These are phyloP conservation scores for Helostoma temminkii DNA, from an alignment of 2,797 vertebrate genomes.

Conservation along the genomic window DNA sequence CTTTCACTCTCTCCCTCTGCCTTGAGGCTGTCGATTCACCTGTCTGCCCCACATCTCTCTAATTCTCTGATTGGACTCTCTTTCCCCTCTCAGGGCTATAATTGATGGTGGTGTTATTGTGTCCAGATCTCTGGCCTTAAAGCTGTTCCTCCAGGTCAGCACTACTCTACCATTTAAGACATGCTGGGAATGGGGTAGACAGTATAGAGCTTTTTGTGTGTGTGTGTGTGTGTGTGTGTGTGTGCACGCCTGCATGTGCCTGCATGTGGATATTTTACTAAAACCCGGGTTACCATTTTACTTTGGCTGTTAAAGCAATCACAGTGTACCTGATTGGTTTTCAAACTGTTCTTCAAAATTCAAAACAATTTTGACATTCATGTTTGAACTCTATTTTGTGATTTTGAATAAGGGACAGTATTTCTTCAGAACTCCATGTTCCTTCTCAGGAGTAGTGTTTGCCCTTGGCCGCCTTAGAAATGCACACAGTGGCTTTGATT, in stretches of 20 bases:
- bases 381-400: constrained; percentile 53
- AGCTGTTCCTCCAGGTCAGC: constrained; percentile 70
- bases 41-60: constrained; percentile 68
- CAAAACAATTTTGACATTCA: constrained; percentile 60
- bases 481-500: constrained; percentile 51
- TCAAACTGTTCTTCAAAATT: constrained; percentile 52
- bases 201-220: constrained; percentile 13
- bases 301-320: constrained; percentile 46
- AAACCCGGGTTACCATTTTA: constrained; percentile 44
- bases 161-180: constrained; percentile 56
- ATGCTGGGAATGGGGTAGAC: constrained; percentile 45
- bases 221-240: background rate
- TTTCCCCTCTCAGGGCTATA: constrained; percentile 64
- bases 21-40: constrained; percentile 72
- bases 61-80: constrained; percentile 77
- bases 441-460: constrained; percentile 57
- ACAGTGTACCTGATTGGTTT: constrained; percentile 53
- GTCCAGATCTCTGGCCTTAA: constrained; percentile 66
- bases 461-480: constrained; percentile 65
- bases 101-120: constrained; percentile 80
- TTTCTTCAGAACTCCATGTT: constrained; percentile 61
- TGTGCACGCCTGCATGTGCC: constrained; percentile 1
- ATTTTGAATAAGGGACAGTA: constrained; percentile 67
- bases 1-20: constrained; percentile 48
- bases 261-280: constrained; percentile 25